phyloP scores from a whole-genome alignment of 2,888 invertebrate genomes.

The Lasioglossum lativentre region DNA sequence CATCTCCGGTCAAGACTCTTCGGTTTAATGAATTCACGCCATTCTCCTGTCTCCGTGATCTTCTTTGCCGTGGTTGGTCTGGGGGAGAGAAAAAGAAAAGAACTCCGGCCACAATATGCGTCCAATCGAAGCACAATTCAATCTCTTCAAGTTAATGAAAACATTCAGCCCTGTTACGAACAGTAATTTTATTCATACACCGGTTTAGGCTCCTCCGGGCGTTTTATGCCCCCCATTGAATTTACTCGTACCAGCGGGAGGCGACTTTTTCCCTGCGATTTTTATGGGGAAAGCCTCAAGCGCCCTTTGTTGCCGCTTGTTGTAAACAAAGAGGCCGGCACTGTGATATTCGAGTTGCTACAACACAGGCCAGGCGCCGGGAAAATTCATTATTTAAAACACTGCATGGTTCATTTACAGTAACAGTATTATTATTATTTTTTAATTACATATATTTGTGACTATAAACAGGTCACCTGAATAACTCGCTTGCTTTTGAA shows the following conservation, averaged over 20 bases:
- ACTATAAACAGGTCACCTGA: no score
- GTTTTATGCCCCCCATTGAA: background rate
- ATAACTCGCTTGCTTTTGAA: no score
- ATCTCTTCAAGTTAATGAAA: slow-evolving; percentile 25
- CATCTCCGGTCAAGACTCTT: slow-evolving; percentile 15
- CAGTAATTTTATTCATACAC: slow-evolving; percentile 36
- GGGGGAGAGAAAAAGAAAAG: background rate
- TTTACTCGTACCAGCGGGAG: background rate
- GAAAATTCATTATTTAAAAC: background rate
- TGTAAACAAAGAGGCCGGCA: background rate
- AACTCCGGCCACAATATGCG: background rate
- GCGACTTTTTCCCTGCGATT: background rate
- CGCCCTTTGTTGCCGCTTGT: background rate
- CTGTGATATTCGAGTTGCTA: background rate
- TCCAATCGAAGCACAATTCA: slow-evolving; percentile 7
- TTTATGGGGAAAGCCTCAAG: background rate
- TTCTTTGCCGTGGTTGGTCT: background rate
- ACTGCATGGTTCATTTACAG: no score
- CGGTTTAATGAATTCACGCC: slow-evolving; percentile 1
- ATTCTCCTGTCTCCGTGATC: background rate
- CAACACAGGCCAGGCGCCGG: background rate
- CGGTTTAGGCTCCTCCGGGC: background rate
- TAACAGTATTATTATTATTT: no score
- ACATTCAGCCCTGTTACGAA: slow-evolving; percentile 27
- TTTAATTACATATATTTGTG: no score